Percentiles rank a stretch among this genome's conserved stretches.
Evolutionary conservation across 1,140 invertebrate genomes (phyloP).

Genomic region (Carposina sasakii): DNA sequence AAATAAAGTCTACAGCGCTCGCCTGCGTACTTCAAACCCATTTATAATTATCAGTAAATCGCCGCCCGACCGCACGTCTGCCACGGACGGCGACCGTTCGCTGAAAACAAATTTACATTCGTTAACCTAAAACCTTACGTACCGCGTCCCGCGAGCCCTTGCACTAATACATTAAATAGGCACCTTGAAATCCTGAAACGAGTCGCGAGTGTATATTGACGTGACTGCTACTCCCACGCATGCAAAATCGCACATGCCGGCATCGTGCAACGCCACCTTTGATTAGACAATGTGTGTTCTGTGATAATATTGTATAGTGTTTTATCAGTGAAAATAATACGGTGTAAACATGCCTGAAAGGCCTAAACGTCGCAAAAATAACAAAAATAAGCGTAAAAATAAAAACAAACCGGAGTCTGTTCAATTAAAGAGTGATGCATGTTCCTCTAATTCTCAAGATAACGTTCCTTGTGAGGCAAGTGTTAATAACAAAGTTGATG

Average conservation of each 20-base stretch:
- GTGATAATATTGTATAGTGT: conserved; percentile 46
- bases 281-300: conserved; percentile 36
- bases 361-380: conserved; percentile 59
- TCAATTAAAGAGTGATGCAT: conserved; percentile 30
- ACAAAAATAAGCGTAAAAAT: conserved; percentile 65
- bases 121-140: conserved; percentile 27
- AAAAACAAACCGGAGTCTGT: conserved; percentile 34
- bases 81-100: conserved; percentile 51
- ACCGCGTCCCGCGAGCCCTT: conserved; percentile 31
- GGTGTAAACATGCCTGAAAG: conserved; percentile 57
- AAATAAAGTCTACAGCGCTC: conserved; percentile 66
- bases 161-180: no score
- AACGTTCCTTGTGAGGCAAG: no score
- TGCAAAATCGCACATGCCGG: conserved; percentile 43
- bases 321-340: conserved; percentile 46
- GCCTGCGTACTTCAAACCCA: conserved; percentile 65
- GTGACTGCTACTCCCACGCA: conserved; percentile 43
- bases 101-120: conserved; percentile 47
- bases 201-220: no score
- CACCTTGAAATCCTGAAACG: no score
- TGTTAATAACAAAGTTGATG: no score
- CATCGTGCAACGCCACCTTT: conserved; percentile 33
- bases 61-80: conserved; percentile 58
- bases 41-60: conserved; percentile 73
- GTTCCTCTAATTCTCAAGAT: no score